Percentiles rank a stretch among this genome's conserved stretches.
These are phyloP conservation scores for Limosa lapponica DNA, from an alignment of 2,797 vertebrate genomes.

Conservation along the genomic window DNA sequence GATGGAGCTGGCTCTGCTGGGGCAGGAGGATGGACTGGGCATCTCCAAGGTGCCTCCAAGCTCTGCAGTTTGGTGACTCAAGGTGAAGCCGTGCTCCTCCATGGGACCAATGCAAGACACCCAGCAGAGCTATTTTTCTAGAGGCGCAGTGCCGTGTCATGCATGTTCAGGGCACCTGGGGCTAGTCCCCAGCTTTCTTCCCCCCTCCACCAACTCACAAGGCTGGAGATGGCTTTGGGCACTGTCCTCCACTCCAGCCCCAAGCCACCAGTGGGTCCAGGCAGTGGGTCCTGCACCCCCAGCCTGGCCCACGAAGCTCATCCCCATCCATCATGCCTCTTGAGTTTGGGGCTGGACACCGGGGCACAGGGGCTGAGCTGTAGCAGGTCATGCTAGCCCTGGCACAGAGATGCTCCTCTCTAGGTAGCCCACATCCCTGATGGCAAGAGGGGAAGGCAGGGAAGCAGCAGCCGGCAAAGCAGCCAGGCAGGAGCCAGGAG, in stretches of 20 bases:
- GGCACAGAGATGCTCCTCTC: neutral
- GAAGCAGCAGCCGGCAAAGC: neutral
- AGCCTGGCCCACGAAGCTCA: neutral
- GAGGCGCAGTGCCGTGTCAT: neutral
- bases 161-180: too few species aligned
- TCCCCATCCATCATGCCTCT: neutral
- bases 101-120: accelerated
- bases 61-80: accelerated
- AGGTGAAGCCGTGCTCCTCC: neutral
- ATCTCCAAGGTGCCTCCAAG: neutral
- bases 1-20: neutral
- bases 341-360: neutral
- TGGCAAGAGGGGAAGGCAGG: neutral
- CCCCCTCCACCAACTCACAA: neutral
- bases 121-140: neutral
- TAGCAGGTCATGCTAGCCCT: neutral
- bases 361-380: neutral
- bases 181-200: neutral
- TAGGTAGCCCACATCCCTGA: accelerated
- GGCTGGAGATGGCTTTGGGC: neutral
- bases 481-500: neutral
- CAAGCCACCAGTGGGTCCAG: accelerated
- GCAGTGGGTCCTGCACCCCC: neutral
- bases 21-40: neutral
- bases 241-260: neutral